These are phyloP conservation scores for Athalia rosae DNA, from an alignment of 2,888 invertebrate genomes.

Conservation along the genomic window DNA sequence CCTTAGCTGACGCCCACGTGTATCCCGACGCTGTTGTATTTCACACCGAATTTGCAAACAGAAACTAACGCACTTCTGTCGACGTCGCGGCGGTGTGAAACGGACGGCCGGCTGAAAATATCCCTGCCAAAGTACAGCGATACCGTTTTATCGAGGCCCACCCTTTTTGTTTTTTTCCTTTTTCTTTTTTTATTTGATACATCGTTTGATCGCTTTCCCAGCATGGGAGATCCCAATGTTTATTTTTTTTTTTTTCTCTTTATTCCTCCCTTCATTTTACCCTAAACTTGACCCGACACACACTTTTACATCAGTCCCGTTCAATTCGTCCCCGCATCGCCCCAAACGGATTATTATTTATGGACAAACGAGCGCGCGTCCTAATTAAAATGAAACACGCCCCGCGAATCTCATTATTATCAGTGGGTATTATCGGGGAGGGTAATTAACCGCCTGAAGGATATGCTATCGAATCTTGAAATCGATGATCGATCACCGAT, in stretches of 20 bases:
- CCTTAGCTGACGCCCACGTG: not conserved
- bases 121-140: constrained; percentile 9
- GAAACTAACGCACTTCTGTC: constrained; percentile 13
- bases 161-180: not conserved
- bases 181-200: not conserved
- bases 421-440: not conserved
- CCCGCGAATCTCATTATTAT: not conserved
- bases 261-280: not conserved
- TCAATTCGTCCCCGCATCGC: constrained; percentile 4
- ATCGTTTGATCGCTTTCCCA: not conserved
- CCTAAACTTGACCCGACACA: constrained; percentile 20
- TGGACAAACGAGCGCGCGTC: not conserved
- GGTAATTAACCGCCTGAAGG: too few relatives aligned
- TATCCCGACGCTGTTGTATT: constrained; percentile 17
- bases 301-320: not conserved
- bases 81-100: not conserved
- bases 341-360: not conserved
- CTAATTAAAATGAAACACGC: not conserved
- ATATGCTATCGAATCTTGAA: too few relatives aligned
- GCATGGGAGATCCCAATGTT: not conserved
- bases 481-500: too few relatives aligned
- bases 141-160: not conserved
- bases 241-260: not conserved
- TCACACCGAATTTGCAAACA: constrained; percentile 24
- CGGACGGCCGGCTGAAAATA: not conserved